Evolutionary conservation across 30 jellyfish, hydroid and myxozoan species (phyloP).

Genomic region (Rhopilema esculentum): DNA sequence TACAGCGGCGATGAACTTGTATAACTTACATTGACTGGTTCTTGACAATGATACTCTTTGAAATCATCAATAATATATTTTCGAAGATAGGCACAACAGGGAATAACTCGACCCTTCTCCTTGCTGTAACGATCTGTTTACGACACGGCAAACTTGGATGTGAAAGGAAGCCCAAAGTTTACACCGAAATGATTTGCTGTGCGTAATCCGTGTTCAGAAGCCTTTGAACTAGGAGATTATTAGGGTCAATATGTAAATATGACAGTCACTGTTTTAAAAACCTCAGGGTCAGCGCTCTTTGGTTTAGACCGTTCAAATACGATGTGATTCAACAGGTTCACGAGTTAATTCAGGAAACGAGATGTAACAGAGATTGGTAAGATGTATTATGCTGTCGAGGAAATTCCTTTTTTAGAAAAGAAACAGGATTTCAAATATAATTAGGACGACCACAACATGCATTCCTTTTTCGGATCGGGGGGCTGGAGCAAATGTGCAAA

Average conservation of each 20-base stretch:
- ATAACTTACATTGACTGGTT: background rate
- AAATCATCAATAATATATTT: background rate
- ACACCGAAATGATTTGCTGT: background rate
- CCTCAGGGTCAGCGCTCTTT: background rate
- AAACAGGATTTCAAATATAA: background rate
- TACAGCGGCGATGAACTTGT: background rate
- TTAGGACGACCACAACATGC: background rate
- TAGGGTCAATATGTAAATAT: background rate
- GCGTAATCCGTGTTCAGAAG: background rate
- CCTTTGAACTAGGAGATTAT: background rate
- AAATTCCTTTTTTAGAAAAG: background rate
- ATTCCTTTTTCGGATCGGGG: background rate
- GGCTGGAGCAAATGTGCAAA: too few relatives aligned
- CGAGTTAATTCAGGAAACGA: background rate
- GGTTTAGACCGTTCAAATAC: background rate
- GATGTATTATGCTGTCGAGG: background rate
- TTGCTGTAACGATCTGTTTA: background rate
- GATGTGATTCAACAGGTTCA: background rate
- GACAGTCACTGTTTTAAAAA: background rate
- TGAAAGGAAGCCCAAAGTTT: background rate
- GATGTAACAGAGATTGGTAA: background rate
- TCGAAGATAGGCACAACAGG: background rate
- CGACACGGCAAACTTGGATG: background rate
- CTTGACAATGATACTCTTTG: background rate
- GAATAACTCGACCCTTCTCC: background rate